Conservation (phyloP, 2,113 vertebrate species). For the Pseudopipra pipra region DNA sequence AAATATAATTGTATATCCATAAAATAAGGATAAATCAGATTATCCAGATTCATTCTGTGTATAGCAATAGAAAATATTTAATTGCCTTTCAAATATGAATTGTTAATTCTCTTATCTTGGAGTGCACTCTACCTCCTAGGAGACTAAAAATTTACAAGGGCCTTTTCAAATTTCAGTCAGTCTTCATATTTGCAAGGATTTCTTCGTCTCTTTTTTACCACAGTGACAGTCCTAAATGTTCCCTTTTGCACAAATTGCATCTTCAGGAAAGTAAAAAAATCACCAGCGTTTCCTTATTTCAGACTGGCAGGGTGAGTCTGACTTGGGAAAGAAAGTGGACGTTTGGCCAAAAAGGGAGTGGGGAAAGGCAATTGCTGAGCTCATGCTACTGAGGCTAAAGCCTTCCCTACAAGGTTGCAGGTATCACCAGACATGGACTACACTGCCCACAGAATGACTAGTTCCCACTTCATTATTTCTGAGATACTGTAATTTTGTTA, state of each 20-base stretch:
- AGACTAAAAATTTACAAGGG: neutral
- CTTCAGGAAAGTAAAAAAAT: neutral
- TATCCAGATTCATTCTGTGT: neutral
- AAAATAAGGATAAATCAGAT: conserved; percentile 11
- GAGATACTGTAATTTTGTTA: neutral
- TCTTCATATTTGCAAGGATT: neutral
- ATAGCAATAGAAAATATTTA: conserved; percentile 16
- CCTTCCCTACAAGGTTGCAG: neutral
- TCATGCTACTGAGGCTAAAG: neutral
- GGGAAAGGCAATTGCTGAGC: neutral
- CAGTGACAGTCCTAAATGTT: neutral
- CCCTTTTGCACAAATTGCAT: neutral
- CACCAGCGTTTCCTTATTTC: neutral
- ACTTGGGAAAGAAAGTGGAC: neutral
- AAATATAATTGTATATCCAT: neutral
- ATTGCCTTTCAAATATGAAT: conserved; percentile 8
- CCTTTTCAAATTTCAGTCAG: neutral
- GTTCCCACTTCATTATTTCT: neutral
- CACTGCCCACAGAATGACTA: neutral
- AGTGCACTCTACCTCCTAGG: neutral
- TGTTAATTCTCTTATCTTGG: conserved; percentile 6
- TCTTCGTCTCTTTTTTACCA: neutral
- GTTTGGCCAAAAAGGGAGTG: neutral
- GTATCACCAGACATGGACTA: neutral
- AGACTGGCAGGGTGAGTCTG: neutral